Evolutionary conservation across 2,113 vertebrate genomes (phyloP), one percentile per base, ranked within the genome.

Genomic region (Oreochromis aureus): DNA sequence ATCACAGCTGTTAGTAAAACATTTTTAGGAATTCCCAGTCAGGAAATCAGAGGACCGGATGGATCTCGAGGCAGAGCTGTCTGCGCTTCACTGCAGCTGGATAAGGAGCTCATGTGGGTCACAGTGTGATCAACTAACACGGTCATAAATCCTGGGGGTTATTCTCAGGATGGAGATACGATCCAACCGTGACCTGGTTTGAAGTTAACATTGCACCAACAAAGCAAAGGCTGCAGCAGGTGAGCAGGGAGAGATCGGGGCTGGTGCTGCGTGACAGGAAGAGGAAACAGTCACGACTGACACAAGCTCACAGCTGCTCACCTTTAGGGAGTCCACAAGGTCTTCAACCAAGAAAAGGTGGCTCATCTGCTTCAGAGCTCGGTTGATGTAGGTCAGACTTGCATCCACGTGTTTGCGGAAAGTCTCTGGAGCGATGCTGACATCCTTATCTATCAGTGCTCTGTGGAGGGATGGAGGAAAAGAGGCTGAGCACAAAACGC

Each of bases 291-390:
- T 0, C 5, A 1, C 22, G 48, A 9, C 3, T 10, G 10, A 0
- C 13, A 1, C 27, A 3, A 41, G 5, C 44, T 12, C 46, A 32
- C 27, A 44, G 41, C 39, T 39, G 66, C 93, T 88, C 85, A 98
- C 98, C 97, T 98, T 98, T 41, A 98, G 96, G 61, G 98, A 98
- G 93, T 98, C 98, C 61, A 98, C 96, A 10, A 98, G 96, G 90
- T 98, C 98, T 87, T 98, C 97, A 6, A 98, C 98, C 93, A 98
- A 94, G 91, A 98, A 98, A 86, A 98, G 97, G 53, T 96, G 97
- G 81, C 97, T 95, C 89, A 98, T 87, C 89, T 97, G 94, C 84
- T 97, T 98, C 84, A 98, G 96, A 87, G 93, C 97, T 34, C 89
- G 89, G 95, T 98, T 98, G 95, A 98, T 81, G 81, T 98, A 96